A percentile compares a stretch with the other conserved stretches of the same genome.
Evolutionary conservation across 2,888 invertebrate genomes (phyloP).

Genomic region (Acanthococcus lagerstroemiae): DNA sequence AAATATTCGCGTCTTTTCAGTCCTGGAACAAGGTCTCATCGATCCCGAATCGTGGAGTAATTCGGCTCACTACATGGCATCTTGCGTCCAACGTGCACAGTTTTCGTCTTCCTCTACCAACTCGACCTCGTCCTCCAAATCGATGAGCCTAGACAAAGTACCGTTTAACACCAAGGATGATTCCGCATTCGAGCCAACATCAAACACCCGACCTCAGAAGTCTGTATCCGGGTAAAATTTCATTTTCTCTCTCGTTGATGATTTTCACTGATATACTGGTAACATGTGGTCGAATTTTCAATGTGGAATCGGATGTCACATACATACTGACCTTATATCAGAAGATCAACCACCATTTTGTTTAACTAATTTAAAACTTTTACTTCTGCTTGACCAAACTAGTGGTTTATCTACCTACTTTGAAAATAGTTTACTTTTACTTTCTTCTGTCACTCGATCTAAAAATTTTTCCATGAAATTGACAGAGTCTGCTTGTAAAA

Average conservation of each 20-base stretch:
- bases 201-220: neutral
- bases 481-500: too few species aligned
- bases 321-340: neutral
- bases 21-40: slow-evolving; percentile 24
- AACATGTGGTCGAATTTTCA: neutral
- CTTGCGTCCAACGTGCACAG: slow-evolving; percentile 14
- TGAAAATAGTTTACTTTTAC: too few species aligned
- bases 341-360: neutral
- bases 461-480: too few species aligned
- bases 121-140: slow-evolving; percentile 32
- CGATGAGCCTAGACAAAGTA: slow-evolving; percentile 31
- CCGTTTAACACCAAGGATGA: slow-evolving; percentile 7
- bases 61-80: slow-evolving; percentile 17
- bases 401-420: too few species aligned
- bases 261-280: too few species aligned
- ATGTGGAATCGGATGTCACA: neutral
- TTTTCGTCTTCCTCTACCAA: slow-evolving; percentile 33
- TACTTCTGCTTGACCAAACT: too few species aligned
- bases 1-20: too few species aligned
- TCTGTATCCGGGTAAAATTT: slow-evolving; percentile 10
- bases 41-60: slow-evolving; percentile 28
- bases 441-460: too few species aligned
- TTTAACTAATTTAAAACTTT: neutral
- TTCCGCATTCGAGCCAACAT: slow-evolving; percentile 1
- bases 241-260: neutral